Percentiles rank a stretch among this genome's conserved stretches.
These are phyloP conservation scores for Alethe castanea DNA, from an alignment of 2,113 vertebrate species.

Conservation along the genomic window DNA sequence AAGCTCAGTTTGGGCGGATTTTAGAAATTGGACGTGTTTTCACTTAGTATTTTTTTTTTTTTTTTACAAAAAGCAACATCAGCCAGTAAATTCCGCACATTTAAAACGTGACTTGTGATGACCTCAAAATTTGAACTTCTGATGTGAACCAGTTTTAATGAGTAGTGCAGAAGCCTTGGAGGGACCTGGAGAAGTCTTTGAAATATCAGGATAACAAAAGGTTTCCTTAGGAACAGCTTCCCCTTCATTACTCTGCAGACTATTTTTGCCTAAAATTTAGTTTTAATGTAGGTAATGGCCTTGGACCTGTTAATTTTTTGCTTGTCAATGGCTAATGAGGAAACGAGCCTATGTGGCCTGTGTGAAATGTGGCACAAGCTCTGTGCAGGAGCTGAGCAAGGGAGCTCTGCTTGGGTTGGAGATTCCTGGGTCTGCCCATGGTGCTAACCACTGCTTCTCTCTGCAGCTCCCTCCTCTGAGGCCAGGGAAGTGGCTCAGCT, in stretches of 20 bases:
- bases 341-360: too few relatives aligned
- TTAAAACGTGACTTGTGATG: not conserved
- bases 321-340: not conserved
- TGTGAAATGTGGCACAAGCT: fast-evolving
- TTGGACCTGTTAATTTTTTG: not conserved
- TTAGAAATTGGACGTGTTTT: not conserved
- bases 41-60: not conserved
- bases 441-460: not conserved
- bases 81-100: not conserved
- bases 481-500: not conserved
- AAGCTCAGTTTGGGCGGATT: not conserved
- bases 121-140: not conserved
- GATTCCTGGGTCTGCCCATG: not conserved
- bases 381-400: not conserved
- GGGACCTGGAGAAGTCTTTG: not conserved
- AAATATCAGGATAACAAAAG: not conserved
- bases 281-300: not conserved
- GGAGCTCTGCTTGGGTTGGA: not conserved
- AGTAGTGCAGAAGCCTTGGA: not conserved
- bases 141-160: not conserved
- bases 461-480: not conserved
- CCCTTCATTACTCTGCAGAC: not conserved
- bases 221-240: not conserved
- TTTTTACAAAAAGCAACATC: not conserved
- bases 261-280: not conserved